These are phyloP conservation scores for Toxotes jaculatrix DNA, from an alignment of 2,113 vertebrate genomes.

Conservation along the genomic window DNA sequence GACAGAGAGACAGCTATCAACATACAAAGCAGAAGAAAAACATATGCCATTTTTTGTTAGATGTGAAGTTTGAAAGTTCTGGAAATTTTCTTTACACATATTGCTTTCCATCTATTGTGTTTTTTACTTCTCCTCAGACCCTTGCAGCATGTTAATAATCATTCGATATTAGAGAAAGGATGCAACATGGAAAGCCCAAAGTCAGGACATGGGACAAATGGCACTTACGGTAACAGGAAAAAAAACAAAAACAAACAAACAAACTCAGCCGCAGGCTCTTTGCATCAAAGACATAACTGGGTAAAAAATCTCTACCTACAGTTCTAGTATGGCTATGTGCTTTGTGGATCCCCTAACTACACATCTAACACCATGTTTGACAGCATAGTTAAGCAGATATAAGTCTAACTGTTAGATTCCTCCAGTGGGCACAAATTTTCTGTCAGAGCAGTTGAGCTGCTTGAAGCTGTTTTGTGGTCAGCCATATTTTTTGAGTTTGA, in stretches of 20 bases:
- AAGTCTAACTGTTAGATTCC: slow-evolving; percentile 32
- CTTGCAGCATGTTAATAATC: slow-evolving; percentile 22
- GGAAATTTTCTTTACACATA: background rate
- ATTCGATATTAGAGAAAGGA: slow-evolving; percentile 23
- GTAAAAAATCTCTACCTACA: slow-evolving; percentile 15
- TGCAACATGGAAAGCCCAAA: background rate
- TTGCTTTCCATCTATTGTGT: background rate
- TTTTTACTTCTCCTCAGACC: background rate
- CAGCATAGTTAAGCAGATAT: slow-evolving; percentile 40
- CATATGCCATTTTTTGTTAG: background rate
- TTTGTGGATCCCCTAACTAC: background rate
- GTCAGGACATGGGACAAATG: slow-evolving; percentile 47
- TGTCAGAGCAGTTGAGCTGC: background rate
- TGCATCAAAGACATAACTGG: slow-evolving; percentile 29
- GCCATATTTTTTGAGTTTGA: background rate
- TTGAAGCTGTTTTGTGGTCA: background rate
- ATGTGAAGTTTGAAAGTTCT: background rate
- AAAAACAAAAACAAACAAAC: background rate
- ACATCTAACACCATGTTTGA: slow-evolving; percentile 27
- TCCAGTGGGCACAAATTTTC: background rate
- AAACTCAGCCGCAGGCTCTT: background rate
- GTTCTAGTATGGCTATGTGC: background rate
- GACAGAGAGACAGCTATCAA: background rate
- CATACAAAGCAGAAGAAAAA: slow-evolving; percentile 5
- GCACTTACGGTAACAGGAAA: slow-evolving; percentile 56